A percentile compares a stretch with the other conserved stretches of the same genome.
These are phyloP conservation scores for Drosophila chauvacae DNA, from an alignment of 1,140 invertebrate species.

Conservation along the genomic window DNA sequence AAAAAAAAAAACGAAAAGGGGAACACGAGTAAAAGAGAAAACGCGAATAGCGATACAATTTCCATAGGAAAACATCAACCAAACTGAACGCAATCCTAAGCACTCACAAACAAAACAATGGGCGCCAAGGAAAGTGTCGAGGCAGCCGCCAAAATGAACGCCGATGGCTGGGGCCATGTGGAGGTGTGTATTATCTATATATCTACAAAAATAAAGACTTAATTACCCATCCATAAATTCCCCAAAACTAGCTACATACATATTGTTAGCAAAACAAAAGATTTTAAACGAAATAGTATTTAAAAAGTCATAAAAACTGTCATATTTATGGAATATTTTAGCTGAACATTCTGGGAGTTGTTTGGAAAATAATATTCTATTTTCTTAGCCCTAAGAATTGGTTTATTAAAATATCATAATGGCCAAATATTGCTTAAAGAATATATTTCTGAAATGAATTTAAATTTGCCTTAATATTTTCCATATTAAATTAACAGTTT, in stretches of 20 bases:
- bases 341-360: background rate
- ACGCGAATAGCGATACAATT: constrained; percentile 56
- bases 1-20: background rate
- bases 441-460: background rate
- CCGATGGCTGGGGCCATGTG: constrained; percentile 90
- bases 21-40: constrained; percentile 30
- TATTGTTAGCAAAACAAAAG: constrained; percentile 8
- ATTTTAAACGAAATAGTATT: constrained; percentile 16
- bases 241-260: background rate
- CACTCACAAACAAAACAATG: constrained; percentile 83
- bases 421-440: background rate
- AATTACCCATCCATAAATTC: background rate
- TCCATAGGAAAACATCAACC: constrained; percentile 43
- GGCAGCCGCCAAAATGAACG: constrained; percentile 89
- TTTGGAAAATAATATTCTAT: background rate
- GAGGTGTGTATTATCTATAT: constrained; percentile 86
- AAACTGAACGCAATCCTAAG: constrained; percentile 53
- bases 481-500: background rate
- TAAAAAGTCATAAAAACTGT: constrained; percentile 19
- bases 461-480: background rate
- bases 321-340: background rate
- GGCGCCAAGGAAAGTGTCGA: constrained; percentile 91
- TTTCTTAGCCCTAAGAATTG: background rate
- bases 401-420: background rate
- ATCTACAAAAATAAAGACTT: constrained; percentile 4